phyloP scores from a whole-genome alignment of 2,113 vertebrate genomes.

The Cairina moschata region DNA sequence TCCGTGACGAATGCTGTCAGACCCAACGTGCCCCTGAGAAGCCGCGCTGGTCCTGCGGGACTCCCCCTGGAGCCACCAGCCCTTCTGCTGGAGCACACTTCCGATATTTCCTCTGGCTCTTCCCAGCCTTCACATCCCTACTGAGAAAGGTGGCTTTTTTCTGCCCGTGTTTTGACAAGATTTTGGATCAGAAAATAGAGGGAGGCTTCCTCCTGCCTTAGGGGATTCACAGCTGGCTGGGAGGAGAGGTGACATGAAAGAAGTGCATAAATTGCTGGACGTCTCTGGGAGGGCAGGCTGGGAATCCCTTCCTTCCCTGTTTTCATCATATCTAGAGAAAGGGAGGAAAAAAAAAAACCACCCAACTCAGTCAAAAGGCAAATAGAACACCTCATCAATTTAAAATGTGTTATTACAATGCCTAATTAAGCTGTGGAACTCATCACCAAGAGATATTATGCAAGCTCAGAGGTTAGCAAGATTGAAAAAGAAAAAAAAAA shows the following conservation, averaged over 20 bases:
- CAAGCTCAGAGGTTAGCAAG: slow-evolving; percentile 28
- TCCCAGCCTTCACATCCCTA: background rate
- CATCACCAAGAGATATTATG: background rate
- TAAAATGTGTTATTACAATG: background rate
- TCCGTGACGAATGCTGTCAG: fast-evolving
- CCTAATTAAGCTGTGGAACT: slow-evolving; percentile 41
- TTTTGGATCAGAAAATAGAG: background rate
- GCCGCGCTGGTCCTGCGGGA: background rate
- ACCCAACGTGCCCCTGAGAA: fast-evolving
- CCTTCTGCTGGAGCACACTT: background rate
- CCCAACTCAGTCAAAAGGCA: slow-evolving; percentile 9
- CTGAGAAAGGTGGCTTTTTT: background rate
- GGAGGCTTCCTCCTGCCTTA: background rate
- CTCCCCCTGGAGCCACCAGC: background rate
- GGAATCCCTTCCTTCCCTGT: background rate
- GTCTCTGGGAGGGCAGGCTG: background rate
- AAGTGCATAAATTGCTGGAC: background rate
- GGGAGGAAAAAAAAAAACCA: background rate
- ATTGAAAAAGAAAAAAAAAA: background rate
- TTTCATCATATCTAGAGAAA: slow-evolving; percentile 27
- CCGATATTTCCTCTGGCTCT: background rate
- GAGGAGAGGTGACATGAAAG: background rate
- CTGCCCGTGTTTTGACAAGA: background rate
- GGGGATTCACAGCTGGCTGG: background rate
- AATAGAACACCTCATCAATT: slow-evolving; percentile 37